Conservation (phyloP, 2,797 vertebrate genomes). For the Peromyscus melanophrys region DNA sequence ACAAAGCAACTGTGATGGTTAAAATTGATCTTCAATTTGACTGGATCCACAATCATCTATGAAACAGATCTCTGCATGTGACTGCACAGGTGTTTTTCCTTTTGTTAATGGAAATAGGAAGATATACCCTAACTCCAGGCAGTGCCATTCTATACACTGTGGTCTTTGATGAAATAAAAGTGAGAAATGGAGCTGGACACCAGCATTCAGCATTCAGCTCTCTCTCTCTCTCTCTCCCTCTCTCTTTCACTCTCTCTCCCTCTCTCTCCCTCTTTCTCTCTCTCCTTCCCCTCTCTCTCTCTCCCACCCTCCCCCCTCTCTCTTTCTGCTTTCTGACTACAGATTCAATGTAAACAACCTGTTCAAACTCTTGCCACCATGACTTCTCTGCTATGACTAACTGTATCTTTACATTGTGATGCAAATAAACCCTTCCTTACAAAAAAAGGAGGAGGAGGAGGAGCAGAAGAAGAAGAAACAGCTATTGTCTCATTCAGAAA, state of each 20-base stretch:
- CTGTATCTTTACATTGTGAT: neutral
- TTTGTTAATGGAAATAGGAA: neutral
- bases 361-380: neutral
- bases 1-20: neutral
- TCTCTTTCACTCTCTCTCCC: accelerated
- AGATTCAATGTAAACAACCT: neutral
- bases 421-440: neutral
- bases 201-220: neutral
- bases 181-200: neutral
- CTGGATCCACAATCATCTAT: neutral
- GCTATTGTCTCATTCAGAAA: neutral
- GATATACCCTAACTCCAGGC: neutral
- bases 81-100: neutral
- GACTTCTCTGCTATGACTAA: neutral
- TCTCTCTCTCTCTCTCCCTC: neutral
- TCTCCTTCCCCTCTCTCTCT: neutral
- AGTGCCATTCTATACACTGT: neutral
- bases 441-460: neutral
- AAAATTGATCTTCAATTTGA: neutral
- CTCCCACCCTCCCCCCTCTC: too few relatives aligned
- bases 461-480: neutral
- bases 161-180: neutral
- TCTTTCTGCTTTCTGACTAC: neutral
- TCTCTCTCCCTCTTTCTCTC: neutral
- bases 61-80: neutral